phyloP scores from a whole-genome alignment of 2,113 vertebrate genomes.

The Manacus vitellinus region DNA sequence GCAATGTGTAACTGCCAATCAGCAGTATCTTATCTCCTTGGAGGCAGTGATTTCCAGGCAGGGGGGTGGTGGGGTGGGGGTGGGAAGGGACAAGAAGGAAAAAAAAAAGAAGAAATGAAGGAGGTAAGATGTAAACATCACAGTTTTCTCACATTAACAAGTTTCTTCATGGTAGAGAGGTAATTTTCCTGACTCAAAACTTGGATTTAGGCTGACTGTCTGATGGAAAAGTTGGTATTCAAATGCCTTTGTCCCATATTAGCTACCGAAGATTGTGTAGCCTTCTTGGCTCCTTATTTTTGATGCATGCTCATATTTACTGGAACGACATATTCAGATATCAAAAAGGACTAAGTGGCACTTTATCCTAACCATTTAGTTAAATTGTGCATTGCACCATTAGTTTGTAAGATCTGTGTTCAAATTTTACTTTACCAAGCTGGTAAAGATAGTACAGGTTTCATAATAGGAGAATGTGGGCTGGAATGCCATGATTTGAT shows the following conservation, averaged over 20 bases:
- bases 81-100: background rate
- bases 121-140: background rate
- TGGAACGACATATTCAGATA: background rate
- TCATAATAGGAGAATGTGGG: background rate
- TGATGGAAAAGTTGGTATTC: background rate
- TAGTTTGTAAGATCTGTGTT: background rate
- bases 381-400: background rate
- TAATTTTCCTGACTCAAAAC: background rate
- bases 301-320: background rate
- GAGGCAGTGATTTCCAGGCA: background rate
- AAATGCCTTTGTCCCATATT: background rate
- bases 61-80: accelerated
- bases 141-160: background rate
- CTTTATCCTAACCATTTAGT: background rate
- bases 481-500: background rate
- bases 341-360: background rate
- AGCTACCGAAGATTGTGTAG: background rate
- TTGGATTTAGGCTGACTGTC: background rate
- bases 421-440: background rate
- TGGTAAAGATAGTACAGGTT: background rate
- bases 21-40: background rate
- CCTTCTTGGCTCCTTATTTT: background rate
- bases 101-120: too few relatives aligned
- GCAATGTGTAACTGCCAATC: background rate
- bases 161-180: background rate